Percentiles rank a stretch among this genome's conserved stretches.
Conservation (phyloP, 2,888 invertebrate species). For the Pseudeuparius sepicola region DNA sequence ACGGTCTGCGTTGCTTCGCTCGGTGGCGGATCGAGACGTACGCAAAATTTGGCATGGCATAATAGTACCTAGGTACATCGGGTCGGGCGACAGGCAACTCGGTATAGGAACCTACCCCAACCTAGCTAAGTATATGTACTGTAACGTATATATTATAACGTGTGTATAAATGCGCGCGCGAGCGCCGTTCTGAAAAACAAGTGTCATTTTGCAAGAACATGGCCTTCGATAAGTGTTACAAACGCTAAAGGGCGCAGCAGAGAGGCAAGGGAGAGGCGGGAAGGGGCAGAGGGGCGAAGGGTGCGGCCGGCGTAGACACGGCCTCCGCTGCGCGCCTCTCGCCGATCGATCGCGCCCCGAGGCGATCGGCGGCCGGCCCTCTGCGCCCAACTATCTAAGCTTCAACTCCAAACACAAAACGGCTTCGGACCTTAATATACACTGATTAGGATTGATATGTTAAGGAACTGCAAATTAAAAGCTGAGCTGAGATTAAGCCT, state of each 20-base stretch:
- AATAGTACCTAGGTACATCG: too few species aligned
- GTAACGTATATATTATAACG: constrained; percentile 5
- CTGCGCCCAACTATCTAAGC: constrained; percentile 32
- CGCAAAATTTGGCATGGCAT: too few species aligned
- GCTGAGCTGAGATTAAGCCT: constrained; percentile 42
- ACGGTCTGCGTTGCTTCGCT: too few species aligned
- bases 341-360: too few species aligned
- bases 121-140: too few species aligned
- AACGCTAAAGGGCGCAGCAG: constrained; percentile 29
- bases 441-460: constrained; percentile 37
- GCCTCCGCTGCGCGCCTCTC: too few species aligned
- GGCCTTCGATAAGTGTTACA: constrained; percentile 35
- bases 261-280: constrained; percentile 27
- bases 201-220: constrained; percentile 40
- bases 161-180: constrained; percentile 4
- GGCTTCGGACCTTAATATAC: constrained; percentile 35
- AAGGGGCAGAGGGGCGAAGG: too few species aligned
- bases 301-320: too few species aligned
- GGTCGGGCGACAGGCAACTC: too few species aligned
- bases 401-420: constrained; percentile 37
- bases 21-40: too few species aligned
- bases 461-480: constrained; percentile 41
- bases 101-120: too few species aligned
- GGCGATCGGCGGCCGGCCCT: too few species aligned
- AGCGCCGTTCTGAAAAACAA: constrained; percentile 32